phyloP scores from a whole-genome alignment of 2,888 invertebrate species.

The Entomobrya multifasciata region DNA sequence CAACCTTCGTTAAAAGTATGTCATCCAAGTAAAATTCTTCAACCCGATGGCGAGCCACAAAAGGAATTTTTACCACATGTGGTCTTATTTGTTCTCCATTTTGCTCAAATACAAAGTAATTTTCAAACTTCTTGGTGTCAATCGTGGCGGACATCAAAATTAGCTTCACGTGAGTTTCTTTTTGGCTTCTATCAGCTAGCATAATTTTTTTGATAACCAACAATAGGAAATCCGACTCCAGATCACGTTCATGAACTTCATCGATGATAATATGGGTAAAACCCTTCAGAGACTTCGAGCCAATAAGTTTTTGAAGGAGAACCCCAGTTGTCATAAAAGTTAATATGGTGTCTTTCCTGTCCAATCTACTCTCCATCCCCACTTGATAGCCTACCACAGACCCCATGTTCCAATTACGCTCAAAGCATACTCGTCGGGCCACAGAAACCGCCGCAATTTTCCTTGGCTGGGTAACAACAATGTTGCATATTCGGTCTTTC shows the following conservation, averaged over 20 bases:
- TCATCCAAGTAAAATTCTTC: slow-evolving; percentile 76
- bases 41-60: slow-evolving; percentile 55
- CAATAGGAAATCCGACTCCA: slow-evolving; percentile 94
- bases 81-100: slow-evolving; percentile 63
- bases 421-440: slow-evolving; percentile 91
- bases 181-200: slow-evolving; percentile 82
- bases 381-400: slow-evolving; percentile 94
- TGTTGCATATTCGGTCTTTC: slow-evolving; percentile 88
- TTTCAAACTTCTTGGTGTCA: slow-evolving; percentile 87
- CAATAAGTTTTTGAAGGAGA: slow-evolving; percentile 89
- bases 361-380: slow-evolving; percentile 85
- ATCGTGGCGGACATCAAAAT: slow-evolving; percentile 98
- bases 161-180: slow-evolving; percentile 86
- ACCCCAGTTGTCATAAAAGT: slow-evolving; percentile 95
- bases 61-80: slow-evolving; percentile 76
- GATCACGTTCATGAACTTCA: slow-evolving; percentile 92
- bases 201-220: slow-evolving; percentile 89
- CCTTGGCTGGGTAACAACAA: slow-evolving; percentile 95
- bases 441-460: slow-evolving; percentile 97
- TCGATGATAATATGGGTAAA: slow-evolving; percentile 95
- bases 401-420: slow-evolving; percentile 90
- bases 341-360: slow-evolving; percentile 87
- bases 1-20: slow-evolving; percentile 58
- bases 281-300: slow-evolving; percentile 86
- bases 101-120: slow-evolving; percentile 84